Evolutionary conservation across 2,113 vertebrate species (phyloP).

Genomic region (Anthoscopus minutus): DNA sequence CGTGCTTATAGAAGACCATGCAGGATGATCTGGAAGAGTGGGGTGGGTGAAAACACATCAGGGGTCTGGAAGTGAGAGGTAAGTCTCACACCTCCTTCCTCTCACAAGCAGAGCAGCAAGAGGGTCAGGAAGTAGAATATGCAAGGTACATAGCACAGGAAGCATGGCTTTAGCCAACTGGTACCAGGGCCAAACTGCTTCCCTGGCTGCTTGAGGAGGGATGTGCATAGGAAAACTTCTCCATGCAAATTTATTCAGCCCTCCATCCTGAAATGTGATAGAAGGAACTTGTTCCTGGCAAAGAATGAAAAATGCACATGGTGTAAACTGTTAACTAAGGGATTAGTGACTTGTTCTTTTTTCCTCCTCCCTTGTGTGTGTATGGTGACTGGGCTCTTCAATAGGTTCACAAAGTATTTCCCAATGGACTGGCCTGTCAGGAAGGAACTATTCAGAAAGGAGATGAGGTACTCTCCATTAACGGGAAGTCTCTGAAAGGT

Average conservation of each 20-base stretch:
- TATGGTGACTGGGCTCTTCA: background rate
- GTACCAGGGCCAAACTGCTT: background rate
- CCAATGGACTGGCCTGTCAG: slow-evolving; percentile 82
- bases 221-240: background rate
- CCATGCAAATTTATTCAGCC: background rate
- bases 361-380: background rate
- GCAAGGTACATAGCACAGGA: fast-evolving
- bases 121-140: background rate
- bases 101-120: background rate
- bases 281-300: background rate
- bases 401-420: slow-evolving; percentile 92
- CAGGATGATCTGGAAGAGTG: background rate
- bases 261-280: background rate
- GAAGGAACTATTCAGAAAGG: slow-evolving; percentile 93
- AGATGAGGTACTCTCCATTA: slow-evolving; percentile 90
- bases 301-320: background rate
- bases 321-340: background rate
- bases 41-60: fast-evolving
- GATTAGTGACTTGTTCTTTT: background rate
- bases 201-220: background rate
- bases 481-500: slow-evolving; percentile 86
- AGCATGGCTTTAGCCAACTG: background rate
- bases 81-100: background rate
- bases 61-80: background rate
- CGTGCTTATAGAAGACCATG: fast-evolving